These are phyloP conservation scores for Diplosoma virens DNA, from an alignment of 23 tunicate species.

Conservation along the genomic window DNA sequence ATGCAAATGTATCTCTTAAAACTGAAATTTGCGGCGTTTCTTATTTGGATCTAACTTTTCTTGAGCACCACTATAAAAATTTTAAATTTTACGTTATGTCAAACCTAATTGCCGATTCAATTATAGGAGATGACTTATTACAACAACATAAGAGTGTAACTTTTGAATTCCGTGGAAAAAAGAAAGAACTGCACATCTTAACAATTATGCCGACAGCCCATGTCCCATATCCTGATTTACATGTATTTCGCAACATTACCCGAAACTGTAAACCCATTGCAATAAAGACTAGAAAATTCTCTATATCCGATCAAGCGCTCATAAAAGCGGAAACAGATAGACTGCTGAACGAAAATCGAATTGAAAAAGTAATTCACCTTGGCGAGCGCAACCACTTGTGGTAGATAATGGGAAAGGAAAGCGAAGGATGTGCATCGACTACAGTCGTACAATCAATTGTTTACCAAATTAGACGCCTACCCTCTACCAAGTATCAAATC, in stretches of 20 bases:
- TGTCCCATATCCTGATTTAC: background rate
- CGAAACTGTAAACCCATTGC: background rate
- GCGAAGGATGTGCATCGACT: slow-evolving; percentile 13
- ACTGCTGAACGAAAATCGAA: background rate
- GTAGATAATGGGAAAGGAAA: background rate
- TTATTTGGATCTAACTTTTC: too few relatives aligned
- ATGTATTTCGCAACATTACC: too few relatives aligned
- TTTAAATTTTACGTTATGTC: too few relatives aligned
- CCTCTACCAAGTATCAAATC: slow-evolving; percentile 9
- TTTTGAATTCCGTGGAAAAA: background rate
- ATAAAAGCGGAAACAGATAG: background rate
- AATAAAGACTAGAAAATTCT: background rate
- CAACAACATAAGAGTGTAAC: background rate
- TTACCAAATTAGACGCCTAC: slow-evolving; percentile 2
- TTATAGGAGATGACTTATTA: too few relatives aligned
- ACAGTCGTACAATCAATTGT: slow-evolving; percentile 9
- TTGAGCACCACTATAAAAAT: too few relatives aligned
- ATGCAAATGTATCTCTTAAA: too few relatives aligned
- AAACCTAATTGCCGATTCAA: too few relatives aligned
- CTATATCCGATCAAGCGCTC: background rate
- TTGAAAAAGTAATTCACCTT: background rate
- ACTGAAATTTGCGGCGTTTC: too few relatives aligned
- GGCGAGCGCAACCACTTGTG: slow-evolving; percentile 7
- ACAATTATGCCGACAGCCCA: background rate
- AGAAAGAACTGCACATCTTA: background rate